A percentile compares a stretch with the other conserved stretches of the same genome.
Evolutionary conservation across 2,113 vertebrate species (phyloP).

Genomic region (Thalassoma bifasciatum): DNA sequence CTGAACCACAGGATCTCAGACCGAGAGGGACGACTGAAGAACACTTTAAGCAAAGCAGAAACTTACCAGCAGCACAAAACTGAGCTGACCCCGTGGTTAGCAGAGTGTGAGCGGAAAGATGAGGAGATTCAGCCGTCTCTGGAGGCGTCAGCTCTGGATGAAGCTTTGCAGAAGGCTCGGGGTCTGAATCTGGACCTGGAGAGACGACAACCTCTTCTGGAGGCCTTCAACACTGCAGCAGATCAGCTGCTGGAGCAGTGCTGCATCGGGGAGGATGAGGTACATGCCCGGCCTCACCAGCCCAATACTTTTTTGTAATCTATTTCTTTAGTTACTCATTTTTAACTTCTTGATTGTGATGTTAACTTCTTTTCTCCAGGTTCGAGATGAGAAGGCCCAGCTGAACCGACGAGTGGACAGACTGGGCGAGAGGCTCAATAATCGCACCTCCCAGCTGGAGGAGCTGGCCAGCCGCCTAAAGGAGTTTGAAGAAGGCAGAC

Average conservation of each 20-base stretch:
- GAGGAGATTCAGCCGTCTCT: conserved; percentile 86
- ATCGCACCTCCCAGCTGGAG: conserved; percentile 88
- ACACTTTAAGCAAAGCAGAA: conserved; percentile 89
- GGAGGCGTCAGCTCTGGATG: conserved; percentile 88
- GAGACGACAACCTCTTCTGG: conserved; percentile 89
- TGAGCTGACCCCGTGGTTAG: conserved; percentile 90
- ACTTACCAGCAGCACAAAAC: conserved; percentile 88
- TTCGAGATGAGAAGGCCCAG: conserved; percentile 92
- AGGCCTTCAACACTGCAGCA: conserved; percentile 90
- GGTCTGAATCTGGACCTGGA: conserved; percentile 90
- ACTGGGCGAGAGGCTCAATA: conserved; percentile 88
- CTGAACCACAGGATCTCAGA: conserved; percentile 86
- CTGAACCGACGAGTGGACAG: conserved; percentile 91
- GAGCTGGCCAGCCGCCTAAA: conserved; percentile 93
- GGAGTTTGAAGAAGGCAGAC: conserved; percentile 95
- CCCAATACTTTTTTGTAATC: not conserved
- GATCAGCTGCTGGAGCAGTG: conserved; percentile 93
- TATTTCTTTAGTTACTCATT: too few relatives aligned
- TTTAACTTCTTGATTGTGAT: not conserved
- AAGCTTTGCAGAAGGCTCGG: conserved; percentile 87
- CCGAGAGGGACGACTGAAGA: conserved; percentile 86
- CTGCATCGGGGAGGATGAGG: conserved; percentile 89
- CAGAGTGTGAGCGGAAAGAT: conserved; percentile 86
- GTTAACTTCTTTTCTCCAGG: conserved; percentile 30
- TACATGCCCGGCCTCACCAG: not conserved